A percentile compares a stretch with the other conserved stretches of the same genome.
Evolutionary conservation across 2,888 invertebrate genomes (phyloP).

Genomic region (Hypercompe scribonia): DNA sequence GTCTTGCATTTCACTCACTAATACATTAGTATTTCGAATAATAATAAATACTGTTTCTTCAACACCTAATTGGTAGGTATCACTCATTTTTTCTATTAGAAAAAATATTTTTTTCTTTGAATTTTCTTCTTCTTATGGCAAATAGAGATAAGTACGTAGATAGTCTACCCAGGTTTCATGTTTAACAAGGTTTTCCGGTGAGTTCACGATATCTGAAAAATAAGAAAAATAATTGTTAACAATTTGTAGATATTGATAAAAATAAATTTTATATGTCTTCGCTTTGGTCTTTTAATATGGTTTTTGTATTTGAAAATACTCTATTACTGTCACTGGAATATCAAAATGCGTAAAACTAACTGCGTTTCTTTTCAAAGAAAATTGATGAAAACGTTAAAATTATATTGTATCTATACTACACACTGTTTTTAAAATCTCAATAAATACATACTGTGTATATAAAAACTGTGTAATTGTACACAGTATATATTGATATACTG

Average conservation of each 20-base stretch:
- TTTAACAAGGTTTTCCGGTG: conserved; percentile 36
- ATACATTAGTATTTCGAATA: not conserved
- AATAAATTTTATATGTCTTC: not conserved
- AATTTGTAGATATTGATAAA: not conserved
- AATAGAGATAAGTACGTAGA: not conserved
- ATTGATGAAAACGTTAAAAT: too few relatives aligned
- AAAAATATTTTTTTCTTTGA: not conserved
- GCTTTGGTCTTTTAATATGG: not conserved
- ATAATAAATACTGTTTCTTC: not conserved
- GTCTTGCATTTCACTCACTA: not conserved
- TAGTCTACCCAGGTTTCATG: not conserved
- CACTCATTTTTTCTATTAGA: not conserved
- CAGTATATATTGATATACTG: too few relatives aligned
- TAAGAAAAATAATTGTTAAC: not conserved
- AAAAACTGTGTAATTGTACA: too few relatives aligned
- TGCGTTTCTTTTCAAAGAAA: too few relatives aligned
- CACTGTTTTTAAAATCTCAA: too few relatives aligned
- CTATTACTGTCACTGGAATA: too few relatives aligned
- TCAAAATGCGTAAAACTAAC: too few relatives aligned
- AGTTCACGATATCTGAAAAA: conserved; percentile 33
- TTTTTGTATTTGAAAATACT: too few relatives aligned
- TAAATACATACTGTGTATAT: too few relatives aligned
- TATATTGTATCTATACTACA: too few relatives aligned
- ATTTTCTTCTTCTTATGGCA: not conserved
- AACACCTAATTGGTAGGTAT: not conserved